A percentile compares a stretch with the other conserved stretches of the same genome.
Conservation (phyloP, 2,888 invertebrate genomes). For the Acanthacorydalis orientalis region DNA sequence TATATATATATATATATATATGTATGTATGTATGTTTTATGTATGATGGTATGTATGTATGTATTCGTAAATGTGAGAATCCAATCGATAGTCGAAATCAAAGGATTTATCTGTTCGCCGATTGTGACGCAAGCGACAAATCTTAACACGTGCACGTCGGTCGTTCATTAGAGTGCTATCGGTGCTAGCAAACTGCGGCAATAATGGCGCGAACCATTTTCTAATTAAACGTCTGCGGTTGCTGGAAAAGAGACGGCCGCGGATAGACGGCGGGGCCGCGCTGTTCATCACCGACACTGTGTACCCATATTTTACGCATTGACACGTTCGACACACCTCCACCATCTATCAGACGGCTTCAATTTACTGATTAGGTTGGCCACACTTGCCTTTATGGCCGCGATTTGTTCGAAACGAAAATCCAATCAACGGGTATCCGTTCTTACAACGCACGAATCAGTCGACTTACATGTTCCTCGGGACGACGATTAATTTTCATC, state of each 20-base stretch:
- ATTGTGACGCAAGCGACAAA: no score
- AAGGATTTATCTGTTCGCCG: no score
- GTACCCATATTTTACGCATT: conserved; percentile 5
- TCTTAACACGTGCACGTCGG: no score
- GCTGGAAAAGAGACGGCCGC: not conserved
- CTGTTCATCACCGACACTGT: conserved; percentile 1
- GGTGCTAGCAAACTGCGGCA: no score
- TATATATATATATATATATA: no score
- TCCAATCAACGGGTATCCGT: not conserved
- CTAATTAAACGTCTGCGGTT: conserved; percentile 1
- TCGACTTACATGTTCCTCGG: no score
- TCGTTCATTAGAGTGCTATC: no score
- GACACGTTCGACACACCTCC: conserved; percentile 3
- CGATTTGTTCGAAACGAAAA: not conserved
- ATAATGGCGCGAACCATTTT: not conserved
- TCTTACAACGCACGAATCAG: not conserved
- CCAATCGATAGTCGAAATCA: no score
- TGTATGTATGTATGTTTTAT: no score
- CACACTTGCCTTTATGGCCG: not conserved
- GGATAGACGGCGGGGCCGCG: not conserved
- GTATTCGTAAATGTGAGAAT: no score
- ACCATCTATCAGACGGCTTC: conserved; percentile 3
- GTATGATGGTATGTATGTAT: no score
- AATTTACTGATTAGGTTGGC: not conserved
- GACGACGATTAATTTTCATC: no score